These are phyloP conservation scores for Hirtodrosophila alboralis DNA, from an alignment of 2,888 invertebrate genomes.

Conservation along the genomic window DNA sequence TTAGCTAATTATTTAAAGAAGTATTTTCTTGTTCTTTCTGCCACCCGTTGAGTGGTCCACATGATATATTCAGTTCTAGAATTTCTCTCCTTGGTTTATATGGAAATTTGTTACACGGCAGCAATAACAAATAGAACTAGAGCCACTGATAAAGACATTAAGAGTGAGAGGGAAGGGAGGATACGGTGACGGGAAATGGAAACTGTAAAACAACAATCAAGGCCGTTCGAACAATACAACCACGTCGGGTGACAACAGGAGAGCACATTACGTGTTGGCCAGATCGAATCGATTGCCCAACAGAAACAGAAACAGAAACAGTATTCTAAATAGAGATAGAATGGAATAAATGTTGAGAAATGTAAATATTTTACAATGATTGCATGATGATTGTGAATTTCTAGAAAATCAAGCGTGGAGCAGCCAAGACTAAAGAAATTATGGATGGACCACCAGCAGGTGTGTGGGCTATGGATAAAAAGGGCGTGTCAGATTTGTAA, in stretches of 20 bases:
- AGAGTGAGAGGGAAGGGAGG: conserved; percentile 10
- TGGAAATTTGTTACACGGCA: conserved; percentile 52
- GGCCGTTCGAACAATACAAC: conserved; percentile 63
- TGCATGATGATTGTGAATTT: conserved; percentile 16
- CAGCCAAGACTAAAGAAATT: conserved; percentile 55
- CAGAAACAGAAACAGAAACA: conserved; percentile 2
- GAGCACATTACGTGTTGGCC: conserved; percentile 54
- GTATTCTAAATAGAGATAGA: conserved; percentile 2
- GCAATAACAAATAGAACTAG: conserved; percentile 26
- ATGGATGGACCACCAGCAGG: conserved; percentile 38
- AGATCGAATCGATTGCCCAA: conserved; percentile 69
- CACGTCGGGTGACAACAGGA: conserved; percentile 42
- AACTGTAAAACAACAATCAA: conserved; percentile 65
- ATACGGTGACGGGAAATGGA: conserved; percentile 2
- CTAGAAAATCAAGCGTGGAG: conserved; percentile 47
- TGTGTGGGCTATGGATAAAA: conserved; percentile 29
- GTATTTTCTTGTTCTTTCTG: not conserved
- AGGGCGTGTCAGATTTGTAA: not conserved
- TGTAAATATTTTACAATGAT: conserved; percentile 36
- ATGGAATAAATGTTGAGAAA: conserved; percentile 4
- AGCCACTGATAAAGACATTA: conserved; percentile 63
- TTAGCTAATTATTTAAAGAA: not conserved
- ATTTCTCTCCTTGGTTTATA: conserved; percentile 15
- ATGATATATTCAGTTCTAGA: too few relatives aligned
- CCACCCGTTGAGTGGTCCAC: not conserved